Evolutionary conservation across 1,140 invertebrate genomes (phyloP).

Genomic region (Drosophila bipectinata): DNA sequence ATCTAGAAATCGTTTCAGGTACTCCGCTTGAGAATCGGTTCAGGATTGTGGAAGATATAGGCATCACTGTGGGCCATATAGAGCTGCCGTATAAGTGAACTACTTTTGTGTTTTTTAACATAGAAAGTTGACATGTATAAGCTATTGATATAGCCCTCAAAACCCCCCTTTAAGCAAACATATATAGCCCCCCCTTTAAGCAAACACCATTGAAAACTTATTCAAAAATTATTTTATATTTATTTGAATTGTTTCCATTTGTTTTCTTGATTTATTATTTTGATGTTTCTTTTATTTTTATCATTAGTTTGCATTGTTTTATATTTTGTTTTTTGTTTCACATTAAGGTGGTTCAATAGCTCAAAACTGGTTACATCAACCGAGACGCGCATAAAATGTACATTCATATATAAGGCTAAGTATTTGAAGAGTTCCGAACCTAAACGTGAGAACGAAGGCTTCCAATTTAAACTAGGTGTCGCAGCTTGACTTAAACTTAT

Average conservation of each 20-base stretch:
- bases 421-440: constrained; percentile 41
- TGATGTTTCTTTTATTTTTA: constrained; percentile 33
- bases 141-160: no score
- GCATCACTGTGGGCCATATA: no score
- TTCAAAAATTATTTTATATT: constrained; percentile 75
- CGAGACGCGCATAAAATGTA: constrained; percentile 67
- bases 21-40: no score
- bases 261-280: constrained; percentile 48
- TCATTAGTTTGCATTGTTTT: constrained; percentile 36
- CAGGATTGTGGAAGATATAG: no score
- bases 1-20: no score
- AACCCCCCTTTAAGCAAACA: no score
- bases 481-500: constrained; percentile 57
- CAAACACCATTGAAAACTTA: constrained; percentile 16
- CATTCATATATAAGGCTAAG: constrained; percentile 65
- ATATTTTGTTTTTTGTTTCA: constrained; percentile 57
- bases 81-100: no score
- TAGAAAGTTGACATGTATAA: no score
- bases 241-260: constrained; percentile 65
- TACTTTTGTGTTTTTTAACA: no score
- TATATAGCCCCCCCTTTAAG: no score
- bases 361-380: constrained; percentile 73
- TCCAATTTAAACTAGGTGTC: constrained; percentile 55
- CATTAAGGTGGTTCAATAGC: constrained; percentile 80
- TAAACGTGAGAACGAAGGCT: constrained; percentile 50